A percentile compares a stretch with the other conserved stretches of the same genome.
phyloP scores from a whole-genome alignment of 1,140 invertebrate species.

The Heliconius melpomene region DNA sequence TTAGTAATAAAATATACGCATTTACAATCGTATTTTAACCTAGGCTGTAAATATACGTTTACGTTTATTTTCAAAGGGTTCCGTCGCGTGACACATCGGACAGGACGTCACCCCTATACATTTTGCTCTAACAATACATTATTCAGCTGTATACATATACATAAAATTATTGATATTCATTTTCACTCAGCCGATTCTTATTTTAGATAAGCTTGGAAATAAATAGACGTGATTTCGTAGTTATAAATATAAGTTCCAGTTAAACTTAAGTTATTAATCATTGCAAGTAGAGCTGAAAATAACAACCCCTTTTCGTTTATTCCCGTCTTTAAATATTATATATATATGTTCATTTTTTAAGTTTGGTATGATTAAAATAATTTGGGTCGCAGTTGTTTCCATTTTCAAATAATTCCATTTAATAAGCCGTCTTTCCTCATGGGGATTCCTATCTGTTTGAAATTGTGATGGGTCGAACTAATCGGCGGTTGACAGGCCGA shows the following conservation, averaged over 20 bases:
- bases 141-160: conserved; percentile 18
- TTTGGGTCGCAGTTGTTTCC: conserved; percentile 16
- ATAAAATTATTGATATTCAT: conserved; percentile 34
- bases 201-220: conserved; percentile 38
- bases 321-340: too few species aligned
- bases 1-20: neutral
- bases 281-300: too few species aligned
- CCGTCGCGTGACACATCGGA: conserved; percentile 35
- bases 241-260: neutral
- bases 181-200: conserved; percentile 40
- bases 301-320: too few species aligned
- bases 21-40: neutral
- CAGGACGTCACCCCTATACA: conserved; percentile 24
- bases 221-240: conserved; percentile 32
- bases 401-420: conserved; percentile 28
- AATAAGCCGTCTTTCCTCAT: conserved; percentile 26
- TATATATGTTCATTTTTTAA: too few species aligned
- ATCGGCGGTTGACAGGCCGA: conserved; percentile 38
- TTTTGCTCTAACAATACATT: conserved; percentile 31
- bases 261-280: too few species aligned
- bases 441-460: conserved; percentile 24
- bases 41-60: conserved; percentile 15
- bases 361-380: neutral
- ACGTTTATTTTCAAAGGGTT: conserved; percentile 36
- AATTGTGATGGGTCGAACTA: conserved; percentile 38